Evolutionary conservation across 2,797 vertebrate genomes (phyloP), one percentile per base, ranked within the genome.

Genomic region (Eulemur albifrons): DNA sequence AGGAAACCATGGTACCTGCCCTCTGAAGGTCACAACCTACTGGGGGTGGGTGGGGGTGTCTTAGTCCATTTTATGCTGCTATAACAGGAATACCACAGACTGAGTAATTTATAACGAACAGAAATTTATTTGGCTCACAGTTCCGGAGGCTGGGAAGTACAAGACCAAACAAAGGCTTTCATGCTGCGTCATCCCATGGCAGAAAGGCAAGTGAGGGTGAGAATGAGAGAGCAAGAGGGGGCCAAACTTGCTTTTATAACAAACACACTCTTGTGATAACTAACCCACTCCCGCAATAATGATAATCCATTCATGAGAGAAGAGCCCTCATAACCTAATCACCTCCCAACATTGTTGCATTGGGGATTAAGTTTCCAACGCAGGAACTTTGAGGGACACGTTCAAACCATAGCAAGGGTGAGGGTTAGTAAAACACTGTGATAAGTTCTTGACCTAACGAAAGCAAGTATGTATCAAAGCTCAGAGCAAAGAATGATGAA

Each of bases 11-110:
- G 52, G 50, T 20, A 61, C 25, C 18, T 43, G 6, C 25, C 40
- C 15, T 77, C 13, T 75, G 82, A 91, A 77, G 11, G 38, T 69
- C n/a, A 77, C 35, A 52, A 10, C 38, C 25, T 21, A 1, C 9
- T 57, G 14, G 5, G 50, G 1, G 1, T n/a, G 11, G 2, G 0
- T 72, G 4, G 67, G 13, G 52, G 7, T 27, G 9, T 10, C 50
- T 38, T 38, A 38, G 50, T 54, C 50, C 50, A 38, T 38, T 79
- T 79, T 38, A 38, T 79, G 50, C 14, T 54, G n/a, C 50, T 54
- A 27, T 38, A 9, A 54, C 50, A 54, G 63, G 32, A 65, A 54
- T 54, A 54, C 76, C 21, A 79, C 76, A 79, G 23, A 25, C 76
- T 38, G 76, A 4, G 50, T 27, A 79, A 54, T 10, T 38, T 79